Evolutionary conservation across 2,113 vertebrate genomes (phyloP), one percentile per base, ranked within the genome.

Genomic region (Nymphicus hollandicus): DNA sequence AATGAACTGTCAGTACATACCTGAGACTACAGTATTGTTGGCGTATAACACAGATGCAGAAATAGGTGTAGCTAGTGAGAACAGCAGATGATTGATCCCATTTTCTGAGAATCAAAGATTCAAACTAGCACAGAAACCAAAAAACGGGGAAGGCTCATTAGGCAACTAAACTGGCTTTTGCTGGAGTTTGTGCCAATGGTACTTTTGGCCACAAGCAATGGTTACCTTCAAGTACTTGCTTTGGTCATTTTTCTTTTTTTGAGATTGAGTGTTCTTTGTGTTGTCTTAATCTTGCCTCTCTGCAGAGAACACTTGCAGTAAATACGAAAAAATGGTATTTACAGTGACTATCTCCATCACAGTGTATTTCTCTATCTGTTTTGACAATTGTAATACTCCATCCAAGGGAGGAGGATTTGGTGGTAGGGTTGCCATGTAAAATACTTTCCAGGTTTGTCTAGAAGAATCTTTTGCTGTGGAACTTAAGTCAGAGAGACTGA

Each of bases 371-470:
- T 65, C 55, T n/a, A 15, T 50, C 9, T 70, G 16, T 50, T 56
- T 52, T 52, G 52, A 31, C 7, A 24, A 10, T 17, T 82, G 47
- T 68, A 9, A 15, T 31, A 4, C 13, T 52, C 7, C 12, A 65
- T 33, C 28, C 44, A 28, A n/a, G 12, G n/a, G 47, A 72, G 19
- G 31, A 52, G n/a, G 31, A 18, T 43, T 43, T 72, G n/a, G 10
- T 44, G 43, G 56, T 78, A 0, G 1, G 15, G n/a, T 66, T 2
- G 1, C n/a, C 6, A 1, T 10, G 15, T 64, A 24, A 70, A 53
- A 2, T 60, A 25, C 55, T 60, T 64, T 61, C 44, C 28, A 55
- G 8, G 9, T 73, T 58, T 82, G 58, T 52, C 71, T 50, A 43
- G 66, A 82, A 73, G 44, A 81, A 65, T 55, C 39, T 68, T 11